Percentiles rank a stretch among this genome's conserved stretches.
These are phyloP conservation scores for Pseudomyrmex cubaensis DNA, from an alignment of 1,140 invertebrate genomes.

Conservation along the genomic window DNA sequence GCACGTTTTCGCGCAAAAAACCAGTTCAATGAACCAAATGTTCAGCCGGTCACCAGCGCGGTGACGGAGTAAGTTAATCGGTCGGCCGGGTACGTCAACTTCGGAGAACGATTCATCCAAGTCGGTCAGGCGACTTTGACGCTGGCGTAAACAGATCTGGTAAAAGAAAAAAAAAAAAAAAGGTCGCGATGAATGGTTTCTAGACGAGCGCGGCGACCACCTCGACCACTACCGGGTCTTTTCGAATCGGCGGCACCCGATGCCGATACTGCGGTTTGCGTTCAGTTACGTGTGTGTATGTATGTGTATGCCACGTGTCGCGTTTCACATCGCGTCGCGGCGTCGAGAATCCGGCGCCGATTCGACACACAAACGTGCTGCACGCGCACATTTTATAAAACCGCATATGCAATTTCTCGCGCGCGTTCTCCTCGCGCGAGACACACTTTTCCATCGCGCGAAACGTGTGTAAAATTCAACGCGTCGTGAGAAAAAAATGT, in stretches of 20 bases:
- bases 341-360: constrained; percentile 7
- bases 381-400: background rate
- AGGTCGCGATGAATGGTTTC: constrained; percentile 69
- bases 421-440: background rate
- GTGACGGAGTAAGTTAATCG: constrained; percentile 54
- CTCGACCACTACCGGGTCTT: constrained; percentile 72
- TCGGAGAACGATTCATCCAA: constrained; percentile 63
- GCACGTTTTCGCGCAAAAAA: constrained; percentile 43
- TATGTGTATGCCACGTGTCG: constrained; percentile 22
- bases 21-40: constrained; percentile 49
- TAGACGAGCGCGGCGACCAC: constrained; percentile 59
- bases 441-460: background rate
- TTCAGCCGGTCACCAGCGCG: constrained; percentile 25
- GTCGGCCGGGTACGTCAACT: constrained; percentile 41
- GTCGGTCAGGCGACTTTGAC: constrained; percentile 51
- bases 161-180: constrained; percentile 23
- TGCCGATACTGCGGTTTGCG: constrained; percentile 36
- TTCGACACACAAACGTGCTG: constrained; percentile 19
- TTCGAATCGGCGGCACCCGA: constrained; percentile 60
- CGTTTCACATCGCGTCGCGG: constrained; percentile 15
- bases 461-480: background rate
- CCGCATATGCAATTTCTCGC: background rate
- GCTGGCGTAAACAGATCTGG: constrained; percentile 47
- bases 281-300: too few species aligned
- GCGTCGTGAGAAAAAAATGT: background rate